Conservation (phyloP, 2,113 vertebrate species). For the Ondatra zibethicus region DNA sequence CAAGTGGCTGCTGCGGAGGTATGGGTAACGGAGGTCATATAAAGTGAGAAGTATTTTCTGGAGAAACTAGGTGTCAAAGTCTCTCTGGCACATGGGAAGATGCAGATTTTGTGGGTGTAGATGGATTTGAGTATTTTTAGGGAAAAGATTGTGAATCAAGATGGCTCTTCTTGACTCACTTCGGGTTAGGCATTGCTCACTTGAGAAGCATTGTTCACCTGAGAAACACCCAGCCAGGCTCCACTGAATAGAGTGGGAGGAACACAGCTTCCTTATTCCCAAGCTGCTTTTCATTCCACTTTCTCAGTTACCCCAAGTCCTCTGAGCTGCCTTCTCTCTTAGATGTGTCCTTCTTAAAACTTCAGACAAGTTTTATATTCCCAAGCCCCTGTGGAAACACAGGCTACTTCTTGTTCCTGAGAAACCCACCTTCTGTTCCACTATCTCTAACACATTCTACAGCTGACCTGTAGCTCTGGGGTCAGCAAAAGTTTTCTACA, state of each 20-base stretch:
- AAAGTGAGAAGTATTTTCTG: not conserved
- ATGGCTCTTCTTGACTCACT: not conserved
- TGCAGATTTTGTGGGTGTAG: not conserved
- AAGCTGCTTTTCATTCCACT: not conserved
- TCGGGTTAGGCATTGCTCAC: not conserved
- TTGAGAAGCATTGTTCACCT: not conserved
- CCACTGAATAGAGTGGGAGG: not conserved
- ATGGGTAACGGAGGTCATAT: not conserved
- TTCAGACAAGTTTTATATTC: not conserved
- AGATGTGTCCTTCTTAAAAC: not conserved
- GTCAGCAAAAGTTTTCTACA: slow-evolving; percentile 4
- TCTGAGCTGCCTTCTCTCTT: not conserved
- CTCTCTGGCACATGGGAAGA: not conserved
- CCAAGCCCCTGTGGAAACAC: not conserved
- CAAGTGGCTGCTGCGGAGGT: not conserved
- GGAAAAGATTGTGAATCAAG: not conserved
- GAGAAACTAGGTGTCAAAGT: not conserved
- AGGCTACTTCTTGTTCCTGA: not conserved
- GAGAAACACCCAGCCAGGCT: not conserved
- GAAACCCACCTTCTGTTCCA: slow-evolving; percentile 56
- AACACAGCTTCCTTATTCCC: not conserved
- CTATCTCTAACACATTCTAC: slow-evolving; percentile 55
- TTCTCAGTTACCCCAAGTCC: not conserved
- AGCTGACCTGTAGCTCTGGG: slow-evolving; percentile 17
- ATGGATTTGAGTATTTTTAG: not conserved